These are phyloP conservation scores for Agelas oroides DNA, from an alignment of 37 sponge, comb jelly and placozoan species.

Conservation along the genomic window DNA sequence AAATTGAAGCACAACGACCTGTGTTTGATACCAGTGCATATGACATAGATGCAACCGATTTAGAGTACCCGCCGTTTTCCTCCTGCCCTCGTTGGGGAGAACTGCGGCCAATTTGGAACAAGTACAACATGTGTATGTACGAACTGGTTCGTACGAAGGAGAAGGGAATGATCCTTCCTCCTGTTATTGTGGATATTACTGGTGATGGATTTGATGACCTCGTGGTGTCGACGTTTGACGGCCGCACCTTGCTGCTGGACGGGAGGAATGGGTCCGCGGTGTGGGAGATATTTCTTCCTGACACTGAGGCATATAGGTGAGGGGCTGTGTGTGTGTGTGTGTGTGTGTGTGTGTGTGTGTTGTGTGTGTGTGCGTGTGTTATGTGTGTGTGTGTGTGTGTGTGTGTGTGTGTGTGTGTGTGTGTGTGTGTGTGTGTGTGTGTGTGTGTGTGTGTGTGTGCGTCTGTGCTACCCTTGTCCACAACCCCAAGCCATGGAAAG, in stretches of 20 bases:
- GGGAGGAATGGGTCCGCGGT: conserved; percentile 36
- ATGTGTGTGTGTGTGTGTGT: no score
- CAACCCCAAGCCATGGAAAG: no score
- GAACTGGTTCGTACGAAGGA: conserved; percentile 21
- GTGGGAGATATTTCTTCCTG: conserved; percentile 69
- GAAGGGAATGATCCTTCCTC: conserved; percentile 80
- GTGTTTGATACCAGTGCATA: conserved; percentile 2
- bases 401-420: no score
- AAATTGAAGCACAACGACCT: conserved; percentile 9
- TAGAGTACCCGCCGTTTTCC: neutral
- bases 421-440: no score
- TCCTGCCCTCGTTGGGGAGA: conserved; percentile 16
- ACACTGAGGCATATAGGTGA: conserved; percentile 82
- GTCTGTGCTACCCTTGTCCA: no score
- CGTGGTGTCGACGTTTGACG: conserved; percentile 59
- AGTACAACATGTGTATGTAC: conserved; percentile 62
- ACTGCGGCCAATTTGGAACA: conserved; percentile 45
- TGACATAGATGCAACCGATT: neutral
- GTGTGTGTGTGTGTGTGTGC: no score
- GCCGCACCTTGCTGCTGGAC: conserved; percentile 50
- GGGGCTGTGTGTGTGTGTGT: neutral
- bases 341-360: no score
- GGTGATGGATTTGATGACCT: conserved; percentile 62
- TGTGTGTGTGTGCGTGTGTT: no score
- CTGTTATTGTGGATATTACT: conserved; percentile 77